Conservation (phyloP, 2,113 vertebrate genomes). For the Hiodon tergisus region DNA sequence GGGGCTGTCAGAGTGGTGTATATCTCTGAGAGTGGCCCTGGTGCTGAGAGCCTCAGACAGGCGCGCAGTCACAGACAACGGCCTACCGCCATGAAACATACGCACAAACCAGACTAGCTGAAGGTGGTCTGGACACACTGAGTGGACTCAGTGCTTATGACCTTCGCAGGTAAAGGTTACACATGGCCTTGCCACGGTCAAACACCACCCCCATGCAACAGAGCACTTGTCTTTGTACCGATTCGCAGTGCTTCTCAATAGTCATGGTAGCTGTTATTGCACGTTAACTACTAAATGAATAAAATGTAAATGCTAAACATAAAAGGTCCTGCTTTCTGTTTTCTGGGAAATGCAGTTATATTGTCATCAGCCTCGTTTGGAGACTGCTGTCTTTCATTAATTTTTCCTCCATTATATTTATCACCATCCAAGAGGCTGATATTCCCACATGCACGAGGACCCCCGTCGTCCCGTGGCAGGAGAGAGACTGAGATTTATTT, state of each 20-base stretch:
- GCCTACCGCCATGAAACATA: not conserved
- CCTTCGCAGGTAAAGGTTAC: not conserved
- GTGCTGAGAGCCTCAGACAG: constrained; percentile 11
- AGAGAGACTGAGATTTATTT: too few species aligned
- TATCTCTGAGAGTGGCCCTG: not conserved
- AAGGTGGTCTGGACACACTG: not conserved
- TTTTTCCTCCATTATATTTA: not conserved
- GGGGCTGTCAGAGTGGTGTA: not conserved
- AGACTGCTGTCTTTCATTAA: constrained; percentile 13
- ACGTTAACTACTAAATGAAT: too few species aligned
- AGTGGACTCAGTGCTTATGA: not conserved
- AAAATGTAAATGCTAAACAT: too few species aligned
- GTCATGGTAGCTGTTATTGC: too few species aligned
- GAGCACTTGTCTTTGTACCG: too few species aligned
- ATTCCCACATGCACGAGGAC: constrained; percentile 13
- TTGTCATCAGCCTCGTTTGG: constrained; percentile 4
- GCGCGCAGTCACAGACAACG: constrained; percentile 17
- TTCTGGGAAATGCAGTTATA: constrained; percentile 6
- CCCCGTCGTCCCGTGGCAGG: too few species aligned
- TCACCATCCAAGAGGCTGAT: not conserved
- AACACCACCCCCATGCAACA: too few species aligned
- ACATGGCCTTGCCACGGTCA: too few species aligned
- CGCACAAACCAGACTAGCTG: not conserved
- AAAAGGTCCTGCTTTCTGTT: not conserved
- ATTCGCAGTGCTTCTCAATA: too few species aligned